phyloP scores from a whole-genome alignment of 2,797 vertebrate species.

The Malacoraja senta region DNA sequence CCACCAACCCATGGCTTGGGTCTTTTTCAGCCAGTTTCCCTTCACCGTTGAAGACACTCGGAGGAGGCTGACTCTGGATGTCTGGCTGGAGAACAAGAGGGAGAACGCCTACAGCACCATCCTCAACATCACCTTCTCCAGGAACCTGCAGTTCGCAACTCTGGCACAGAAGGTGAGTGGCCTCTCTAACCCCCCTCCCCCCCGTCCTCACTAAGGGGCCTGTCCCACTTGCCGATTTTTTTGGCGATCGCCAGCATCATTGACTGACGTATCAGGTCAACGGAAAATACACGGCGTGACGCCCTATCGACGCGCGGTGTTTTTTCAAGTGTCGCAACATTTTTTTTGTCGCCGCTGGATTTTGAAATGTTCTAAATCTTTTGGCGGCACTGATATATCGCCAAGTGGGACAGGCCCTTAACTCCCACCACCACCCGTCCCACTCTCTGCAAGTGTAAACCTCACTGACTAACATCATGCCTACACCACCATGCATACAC shows the following conservation, averaged over 20 bases:
- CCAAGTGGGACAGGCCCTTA: background rate
- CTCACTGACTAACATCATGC: background rate
- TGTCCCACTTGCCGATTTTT: too few relatives aligned
- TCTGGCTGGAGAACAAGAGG: constrained; percentile 76
- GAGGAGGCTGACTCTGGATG: constrained; percentile 78
- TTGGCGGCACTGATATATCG: too few relatives aligned
- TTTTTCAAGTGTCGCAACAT: too few relatives aligned
- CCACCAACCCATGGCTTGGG: background rate
- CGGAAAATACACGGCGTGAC: too few relatives aligned
- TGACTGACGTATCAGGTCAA: too few relatives aligned
- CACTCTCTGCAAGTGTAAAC: background rate
- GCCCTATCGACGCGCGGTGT: too few relatives aligned
- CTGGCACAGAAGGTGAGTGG: constrained; percentile 72
- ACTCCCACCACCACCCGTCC: background rate
- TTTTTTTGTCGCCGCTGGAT: too few relatives aligned
- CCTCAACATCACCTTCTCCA: constrained; percentile 80
- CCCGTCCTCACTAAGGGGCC: too few relatives aligned
- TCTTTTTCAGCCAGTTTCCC: constrained; percentile 44
- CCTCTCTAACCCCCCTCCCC: too few relatives aligned
- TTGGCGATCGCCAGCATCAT: too few relatives aligned
- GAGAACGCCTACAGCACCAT: constrained; percentile 82
- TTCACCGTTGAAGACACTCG: constrained; percentile 73
- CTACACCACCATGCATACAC: background rate
- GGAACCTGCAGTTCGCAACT: constrained; percentile 83
- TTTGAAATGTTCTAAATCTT: too few relatives aligned